Percentiles rank a stretch among this genome's conserved stretches.
phyloP scores from a whole-genome alignment of 2,888 invertebrate genomes.

The Podabrus alpinus region DNA sequence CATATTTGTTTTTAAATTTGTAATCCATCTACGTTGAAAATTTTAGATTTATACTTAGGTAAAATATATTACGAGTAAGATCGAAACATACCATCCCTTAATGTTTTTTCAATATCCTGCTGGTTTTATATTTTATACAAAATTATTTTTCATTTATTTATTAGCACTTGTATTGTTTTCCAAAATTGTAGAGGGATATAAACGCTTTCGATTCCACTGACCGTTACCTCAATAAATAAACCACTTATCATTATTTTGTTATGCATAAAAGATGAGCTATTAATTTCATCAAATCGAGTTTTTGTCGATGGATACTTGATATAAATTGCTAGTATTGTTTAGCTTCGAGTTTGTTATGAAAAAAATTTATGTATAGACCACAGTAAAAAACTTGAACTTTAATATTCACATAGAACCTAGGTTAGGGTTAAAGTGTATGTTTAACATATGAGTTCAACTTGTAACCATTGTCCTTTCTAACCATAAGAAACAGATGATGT shows the following conservation, averaged over 20 bases:
- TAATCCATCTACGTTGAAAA: no score
- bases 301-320: background rate
- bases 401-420: background rate
- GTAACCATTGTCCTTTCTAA: slow-evolving; percentile 26
- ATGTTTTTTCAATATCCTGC: no score
- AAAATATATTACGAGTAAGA: no score
- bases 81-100: no score
- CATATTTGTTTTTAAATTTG: no score
- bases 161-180: background rate
- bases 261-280: background rate
- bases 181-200: background rate
- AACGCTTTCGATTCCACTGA: background rate
- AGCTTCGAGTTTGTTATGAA: background rate
- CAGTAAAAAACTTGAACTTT: background rate
- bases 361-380: background rate
- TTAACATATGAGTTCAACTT: slow-evolving; percentile 17
- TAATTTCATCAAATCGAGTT: background rate
- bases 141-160: no score
- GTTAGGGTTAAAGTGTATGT: background rate
- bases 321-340: background rate
- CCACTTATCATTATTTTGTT: background rate
- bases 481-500: slow-evolving; percentile 37
- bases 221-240: background rate
- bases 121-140: no score
- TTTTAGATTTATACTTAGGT: no score